Evolutionary conservation across 2,797 vertebrate species (phyloP), one percentile per base, ranked within the genome.

Genomic region (Setipinna tenuifilis): DNA sequence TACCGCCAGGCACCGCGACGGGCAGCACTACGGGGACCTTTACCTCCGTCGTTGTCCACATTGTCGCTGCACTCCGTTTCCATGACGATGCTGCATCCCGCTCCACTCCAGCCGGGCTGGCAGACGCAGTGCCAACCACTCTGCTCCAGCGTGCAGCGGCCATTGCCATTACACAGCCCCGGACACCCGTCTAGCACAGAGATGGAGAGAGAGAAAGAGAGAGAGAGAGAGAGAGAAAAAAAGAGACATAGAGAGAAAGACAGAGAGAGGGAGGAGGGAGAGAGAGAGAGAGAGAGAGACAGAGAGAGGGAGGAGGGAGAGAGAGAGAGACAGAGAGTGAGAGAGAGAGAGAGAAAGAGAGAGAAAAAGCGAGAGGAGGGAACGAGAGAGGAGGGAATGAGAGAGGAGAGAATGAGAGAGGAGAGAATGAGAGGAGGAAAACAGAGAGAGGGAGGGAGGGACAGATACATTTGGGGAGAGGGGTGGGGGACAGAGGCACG

Each of bases 71-170:
- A 99, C 93, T 97, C 95, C 95, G 98, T 99, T 95, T 99, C 98
- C 98, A 99, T 99, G 95, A 99, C 97, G 90, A 99, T 91, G 41
- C 96, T 98, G 93, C 98, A 99, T 88, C 98, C 98, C 0, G 95
- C 94, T 88, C 98, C 98, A 88, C 98, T 99, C 98, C 98, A 99
- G 92, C 98, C 98, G 82, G 97, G 95, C 91, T 99, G 98, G 93
- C 98, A 99, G 87, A 99, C 96, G 90, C 98, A 99, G 91, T 97
- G 97, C 98, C 98, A 99, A 68, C 98, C 98, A 68, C 97, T 98
- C 95, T 99, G 98, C 94, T 99, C 98, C 89, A 99, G 96, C 83
- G 98, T 98, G 90, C 98, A 99, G 89, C 98, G 96, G 21, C 98
- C 98, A 82, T 99, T 98, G 89, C 98, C 98, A 48, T 98, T 98